Evolutionary conservation across 2,113 vertebrate genomes (phyloP), one percentile per base, ranked within the genome.

Genomic region (Phalacrocorax carbo): DNA sequence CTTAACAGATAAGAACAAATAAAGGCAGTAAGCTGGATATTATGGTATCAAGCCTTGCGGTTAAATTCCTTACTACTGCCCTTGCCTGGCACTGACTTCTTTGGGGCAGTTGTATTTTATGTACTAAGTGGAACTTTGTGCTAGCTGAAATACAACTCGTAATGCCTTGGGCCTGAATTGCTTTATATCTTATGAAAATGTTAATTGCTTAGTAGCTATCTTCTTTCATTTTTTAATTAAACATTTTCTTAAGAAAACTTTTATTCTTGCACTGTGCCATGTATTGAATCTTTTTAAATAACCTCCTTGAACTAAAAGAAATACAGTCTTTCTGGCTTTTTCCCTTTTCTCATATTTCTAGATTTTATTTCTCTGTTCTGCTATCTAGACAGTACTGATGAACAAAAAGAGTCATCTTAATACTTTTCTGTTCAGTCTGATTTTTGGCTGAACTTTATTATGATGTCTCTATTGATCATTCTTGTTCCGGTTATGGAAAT

Each of bases 181-280:
- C 49, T 91, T 86, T 93, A 29, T 90, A 83, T 88, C 32, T 86
- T 88, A 83, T 58, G 64, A 94, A 96, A 97, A 93, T 69, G 55
- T 86, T 90, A 89, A 81, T 88, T 96, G 48, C 42, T 57, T 91
- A 54, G 52, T 64, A 89, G 66, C 19, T 68, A 64, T 69, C 64
- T 84, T 72, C 32, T 64, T 86, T 61, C n/a, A 40, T 46, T 88
- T 94, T 82, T 75, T 44, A 89, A 95, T 91, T 86, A 66, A 88
- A 73, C 2, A 48, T 62, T 79, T 88, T 94, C 34, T 14, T 68
- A 52, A 13, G 40, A 69, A 90, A 40, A 25, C 9, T 82, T 90
- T 80, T 64, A 34, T 88, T 66, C 21, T 44, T 60, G 44, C 18
- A 71, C 9, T 54, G 8, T 65, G 27, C 5, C 15, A 69, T 4